Percentiles rank a stretch among this genome's conserved stretches.
Conservation (phyloP, 2,113 vertebrate species). For the Taxidea taxus region DNA sequence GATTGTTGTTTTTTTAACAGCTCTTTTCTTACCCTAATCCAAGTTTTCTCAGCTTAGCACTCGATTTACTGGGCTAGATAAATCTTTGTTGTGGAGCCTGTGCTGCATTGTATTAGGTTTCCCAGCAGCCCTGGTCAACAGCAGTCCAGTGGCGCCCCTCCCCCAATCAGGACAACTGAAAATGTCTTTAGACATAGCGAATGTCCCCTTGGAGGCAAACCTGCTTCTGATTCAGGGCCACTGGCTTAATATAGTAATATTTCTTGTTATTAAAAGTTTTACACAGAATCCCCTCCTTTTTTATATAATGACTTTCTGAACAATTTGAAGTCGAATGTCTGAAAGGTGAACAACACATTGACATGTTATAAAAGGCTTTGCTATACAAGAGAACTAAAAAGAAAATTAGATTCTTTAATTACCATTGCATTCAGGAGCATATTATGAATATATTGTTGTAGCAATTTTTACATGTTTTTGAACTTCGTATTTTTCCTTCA, state of each 20-base stretch:
- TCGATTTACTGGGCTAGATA: neutral
- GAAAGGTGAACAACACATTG: neutral
- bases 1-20: neutral
- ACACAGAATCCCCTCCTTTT: neutral
- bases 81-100: neutral
- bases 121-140: neutral
- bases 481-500: neutral
- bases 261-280: slow-evolving; percentile 1
- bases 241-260: neutral
- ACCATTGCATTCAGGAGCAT: neutral
- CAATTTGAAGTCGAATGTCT: neutral
- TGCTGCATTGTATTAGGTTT: neutral
- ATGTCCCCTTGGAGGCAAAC: neutral
- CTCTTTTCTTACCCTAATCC: neutral
- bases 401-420: neutral
- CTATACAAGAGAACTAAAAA: neutral
- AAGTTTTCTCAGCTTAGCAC: neutral
- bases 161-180: neutral
- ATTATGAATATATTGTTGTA: neutral
- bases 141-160: neutral
- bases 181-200: neutral
- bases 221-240: neutral
- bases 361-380: neutral
- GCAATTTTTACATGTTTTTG: neutral
- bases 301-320: neutral